Conservation (phyloP, 1,140 invertebrate genomes). For the Aphidius ervi region DNA sequence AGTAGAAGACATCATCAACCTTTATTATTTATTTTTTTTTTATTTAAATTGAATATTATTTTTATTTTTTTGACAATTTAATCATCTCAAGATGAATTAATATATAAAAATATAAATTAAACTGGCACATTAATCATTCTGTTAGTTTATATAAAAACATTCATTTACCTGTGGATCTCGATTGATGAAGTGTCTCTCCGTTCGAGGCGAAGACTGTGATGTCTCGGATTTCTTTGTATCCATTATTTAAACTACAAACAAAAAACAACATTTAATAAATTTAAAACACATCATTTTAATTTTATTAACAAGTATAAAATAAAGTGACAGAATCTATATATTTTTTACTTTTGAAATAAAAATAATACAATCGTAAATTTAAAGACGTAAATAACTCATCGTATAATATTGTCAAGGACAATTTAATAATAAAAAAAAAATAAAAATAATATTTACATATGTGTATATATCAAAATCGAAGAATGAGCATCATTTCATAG, state of each 20-base stretch:
- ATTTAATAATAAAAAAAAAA: background rate
- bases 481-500: too few species aligned
- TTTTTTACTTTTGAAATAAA: background rate
- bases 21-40: background rate
- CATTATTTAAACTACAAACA: conserved; percentile 7
- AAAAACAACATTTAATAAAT: background rate
- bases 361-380: too few species aligned
- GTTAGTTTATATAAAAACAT: background rate
- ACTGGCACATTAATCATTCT: background rate
- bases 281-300: background rate
- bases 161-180: conserved; percentile 36
- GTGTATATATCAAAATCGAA: too few species aligned
- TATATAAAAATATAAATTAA: background rate
- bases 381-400: too few species aligned
- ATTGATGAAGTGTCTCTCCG: conserved; percentile 36
- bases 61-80: too few species aligned
- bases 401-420: conserved; percentile 5
- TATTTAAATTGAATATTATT: too few species aligned
- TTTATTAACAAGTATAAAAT: conserved; percentile 1
- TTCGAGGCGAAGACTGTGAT: conserved; percentile 32
- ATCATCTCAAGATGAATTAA: too few species aligned
- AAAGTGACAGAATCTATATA: background rate
- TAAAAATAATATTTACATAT: too few species aligned
- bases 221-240: conserved; percentile 28
- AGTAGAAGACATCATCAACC: background rate